Percentiles rank a stretch among this genome's conserved stretches.
phyloP scores from a whole-genome alignment of 1,140 invertebrate species.

The Sarcophaga bullata region DNA sequence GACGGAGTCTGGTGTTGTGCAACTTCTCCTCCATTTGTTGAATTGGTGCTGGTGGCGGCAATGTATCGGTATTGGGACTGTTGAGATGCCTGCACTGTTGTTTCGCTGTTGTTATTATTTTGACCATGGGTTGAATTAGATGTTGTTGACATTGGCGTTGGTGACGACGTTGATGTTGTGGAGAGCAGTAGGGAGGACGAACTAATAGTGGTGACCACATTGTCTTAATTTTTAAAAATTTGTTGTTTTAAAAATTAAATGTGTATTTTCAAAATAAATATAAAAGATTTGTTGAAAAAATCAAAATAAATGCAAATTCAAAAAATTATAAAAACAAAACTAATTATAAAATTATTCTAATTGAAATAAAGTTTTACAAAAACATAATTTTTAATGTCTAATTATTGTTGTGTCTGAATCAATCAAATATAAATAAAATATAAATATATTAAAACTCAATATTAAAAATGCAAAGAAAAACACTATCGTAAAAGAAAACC shows the following conservation, averaged over 20 bases:
- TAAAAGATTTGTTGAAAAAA: conserved; percentile 34
- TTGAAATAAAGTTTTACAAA: not conserved
- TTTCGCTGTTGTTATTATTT: conserved; percentile 50
- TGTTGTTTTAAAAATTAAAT: conserved; percentile 45
- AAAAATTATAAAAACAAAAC: conserved; percentile 3
- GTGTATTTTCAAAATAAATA: conserved; percentile 44
- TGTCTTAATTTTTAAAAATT: conserved; percentile 57
- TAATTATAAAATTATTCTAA: not conserved
- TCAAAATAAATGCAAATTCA: conserved; percentile 10
- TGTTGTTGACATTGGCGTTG: conserved; percentile 43
- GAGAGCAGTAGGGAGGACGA: conserved; percentile 64
- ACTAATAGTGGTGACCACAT: conserved; percentile 66
- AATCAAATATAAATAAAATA: not conserved
- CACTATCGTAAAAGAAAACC: not conserved
- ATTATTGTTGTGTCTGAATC: not conserved
- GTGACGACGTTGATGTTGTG: conserved; percentile 45
- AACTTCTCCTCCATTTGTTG: conserved; percentile 51
- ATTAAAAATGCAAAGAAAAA: no score
- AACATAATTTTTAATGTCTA: not conserved
- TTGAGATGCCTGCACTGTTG: conserved; percentile 28
- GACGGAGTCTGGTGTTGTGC: conserved; percentile 47
- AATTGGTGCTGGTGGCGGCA: conserved; percentile 59
- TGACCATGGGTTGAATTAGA: conserved; percentile 42
- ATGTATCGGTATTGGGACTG: conserved; percentile 59
- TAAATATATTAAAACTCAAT: not conserved